Percentiles rank a stretch among this genome's conserved stretches.
Conservation (phyloP, 2,113 vertebrate species). For the Anser brachyrhynchus region DNA sequence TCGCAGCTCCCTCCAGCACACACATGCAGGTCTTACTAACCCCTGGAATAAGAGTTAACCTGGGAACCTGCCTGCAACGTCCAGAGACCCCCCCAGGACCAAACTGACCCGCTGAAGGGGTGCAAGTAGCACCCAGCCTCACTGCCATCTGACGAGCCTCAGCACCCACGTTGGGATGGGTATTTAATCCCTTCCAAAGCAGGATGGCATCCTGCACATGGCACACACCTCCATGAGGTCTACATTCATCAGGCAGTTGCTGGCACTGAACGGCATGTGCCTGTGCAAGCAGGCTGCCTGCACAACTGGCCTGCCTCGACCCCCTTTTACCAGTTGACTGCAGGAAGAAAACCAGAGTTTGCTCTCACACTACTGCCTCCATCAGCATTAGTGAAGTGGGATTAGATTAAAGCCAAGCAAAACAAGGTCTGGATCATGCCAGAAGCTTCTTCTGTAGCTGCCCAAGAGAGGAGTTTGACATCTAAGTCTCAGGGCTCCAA, state of each 20-base stretch:
- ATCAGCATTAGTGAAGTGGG: not conserved
- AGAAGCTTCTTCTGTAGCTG: not conserved
- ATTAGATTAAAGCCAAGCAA: constrained; percentile 32
- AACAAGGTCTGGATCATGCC: constrained; percentile 20
- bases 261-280: not conserved
- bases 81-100: not conserved
- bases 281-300: not conserved
- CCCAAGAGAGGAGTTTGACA: not conserved
- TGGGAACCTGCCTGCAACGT: not conserved
- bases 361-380: not conserved
- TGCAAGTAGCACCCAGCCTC: not conserved
- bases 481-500: not conserved
- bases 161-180: not conserved
- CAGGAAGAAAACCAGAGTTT: not conserved
- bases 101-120: not conserved
- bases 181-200: not conserved
- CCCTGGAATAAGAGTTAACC: not conserved
- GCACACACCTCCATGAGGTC: not conserved
- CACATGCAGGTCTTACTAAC: not conserved
- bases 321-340: not conserved
- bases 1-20: not conserved
- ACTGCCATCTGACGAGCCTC: not conserved
- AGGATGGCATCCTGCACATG: not conserved
- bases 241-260: accelerated
- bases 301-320: not conserved